Percentiles rank a stretch among this genome's conserved stretches.
phyloP scores from a whole-genome alignment of 30 jellyfish, hydroid and myxozoan species.

The Aurelia sp. region DNA sequence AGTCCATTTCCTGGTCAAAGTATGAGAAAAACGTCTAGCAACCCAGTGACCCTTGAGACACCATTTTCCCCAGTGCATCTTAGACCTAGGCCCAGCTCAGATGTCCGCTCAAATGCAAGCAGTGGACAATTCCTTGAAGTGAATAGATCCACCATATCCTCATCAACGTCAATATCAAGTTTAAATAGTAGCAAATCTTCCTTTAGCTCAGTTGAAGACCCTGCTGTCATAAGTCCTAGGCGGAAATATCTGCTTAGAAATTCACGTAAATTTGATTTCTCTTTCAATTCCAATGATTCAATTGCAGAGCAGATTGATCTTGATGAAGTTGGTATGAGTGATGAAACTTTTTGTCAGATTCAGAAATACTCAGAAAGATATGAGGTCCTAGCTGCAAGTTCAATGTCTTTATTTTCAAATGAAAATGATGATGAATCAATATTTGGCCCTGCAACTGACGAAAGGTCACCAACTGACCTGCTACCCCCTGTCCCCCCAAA shows the following conservation, averaged over 20 bases:
- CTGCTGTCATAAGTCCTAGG: conserved; percentile 47
- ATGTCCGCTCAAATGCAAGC: conserved; percentile 38
- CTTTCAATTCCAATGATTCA: conserved; percentile 36
- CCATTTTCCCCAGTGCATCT: conserved; percentile 67
- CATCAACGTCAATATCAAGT: conserved; percentile 64
- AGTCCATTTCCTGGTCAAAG: conserved; percentile 77
- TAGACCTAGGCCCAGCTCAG: conserved; percentile 77
- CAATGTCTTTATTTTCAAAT: conserved; percentile 83
- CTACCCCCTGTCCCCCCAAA: conserved; percentile 91
- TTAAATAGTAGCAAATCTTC: conserved; percentile 91
- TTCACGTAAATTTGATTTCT: conserved; percentile 27
- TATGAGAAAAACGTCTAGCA: conserved; percentile 89
- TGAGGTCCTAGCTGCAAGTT: conserved; percentile 85
- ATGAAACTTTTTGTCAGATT: conserved; percentile 74
- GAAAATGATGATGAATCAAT: conserved; percentile 87
- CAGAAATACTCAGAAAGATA: conserved; percentile 84
- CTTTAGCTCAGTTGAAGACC: conserved; percentile 61
- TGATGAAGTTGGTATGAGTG: conserved; percentile 93
- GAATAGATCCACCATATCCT: background rate
- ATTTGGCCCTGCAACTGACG: conserved; percentile 66
- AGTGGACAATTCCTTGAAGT: conserved; percentile 59
- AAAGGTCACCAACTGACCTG: conserved; percentile 39
- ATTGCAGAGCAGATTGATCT: conserved; percentile 73
- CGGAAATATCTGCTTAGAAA: conserved; percentile 38
- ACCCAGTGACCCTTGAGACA: conserved; percentile 75